Base-by-base conservation (phyloP, 2,797 vertebrate species). In the Lagorchestes hirsutus region DNA sequence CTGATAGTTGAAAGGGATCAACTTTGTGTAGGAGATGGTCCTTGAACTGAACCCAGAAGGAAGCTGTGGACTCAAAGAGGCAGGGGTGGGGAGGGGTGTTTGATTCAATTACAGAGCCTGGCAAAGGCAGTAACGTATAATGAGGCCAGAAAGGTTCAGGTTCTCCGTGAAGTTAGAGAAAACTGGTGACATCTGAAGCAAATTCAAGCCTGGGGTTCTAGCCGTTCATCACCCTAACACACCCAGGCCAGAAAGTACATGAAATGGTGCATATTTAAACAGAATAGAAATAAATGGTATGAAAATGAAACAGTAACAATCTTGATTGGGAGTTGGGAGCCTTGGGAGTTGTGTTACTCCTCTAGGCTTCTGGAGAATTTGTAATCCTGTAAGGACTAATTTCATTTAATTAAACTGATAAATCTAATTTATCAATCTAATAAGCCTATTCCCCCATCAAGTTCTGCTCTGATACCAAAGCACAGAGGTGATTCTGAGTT, bases 331-430 rank as follows among this genome's bases (percentile, higher is more conserved):
- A n/a, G 5, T 46, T 93, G 14, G 40, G 52, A 82, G 31, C 34
- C 82, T 16, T 93, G 87, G 55, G 92, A 95, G 0, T 9, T 52
- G 90, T 91, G 0, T 27, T 40, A 31, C 82, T 93, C n/a, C 40
- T 92, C 92, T 55, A 92, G 93, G 40, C 58, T 92, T 93, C 54
- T 92, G 28, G 54, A 56, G 67, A 96, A 95, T 95, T 96, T 91
- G 87, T 58, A 55, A 91, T 93, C 59, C 46, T 93, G 52, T 90
- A 91, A 90, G 90, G 95, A 54, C 52, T 93, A 94, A 94, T 94
- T 94, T 95, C 94, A 97, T 94, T 93, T 91, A 96, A 97, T 97
- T 95, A 94, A 96, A 95, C 96, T 95, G 74, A 24, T 82, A 82
- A 46, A 82, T 46, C 74, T 82, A 46, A 82, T 82, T 40, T 40